Evolutionary conservation across 2,797 vertebrate genomes (phyloP).

Genomic region (Hydrolagus colliei): DNA sequence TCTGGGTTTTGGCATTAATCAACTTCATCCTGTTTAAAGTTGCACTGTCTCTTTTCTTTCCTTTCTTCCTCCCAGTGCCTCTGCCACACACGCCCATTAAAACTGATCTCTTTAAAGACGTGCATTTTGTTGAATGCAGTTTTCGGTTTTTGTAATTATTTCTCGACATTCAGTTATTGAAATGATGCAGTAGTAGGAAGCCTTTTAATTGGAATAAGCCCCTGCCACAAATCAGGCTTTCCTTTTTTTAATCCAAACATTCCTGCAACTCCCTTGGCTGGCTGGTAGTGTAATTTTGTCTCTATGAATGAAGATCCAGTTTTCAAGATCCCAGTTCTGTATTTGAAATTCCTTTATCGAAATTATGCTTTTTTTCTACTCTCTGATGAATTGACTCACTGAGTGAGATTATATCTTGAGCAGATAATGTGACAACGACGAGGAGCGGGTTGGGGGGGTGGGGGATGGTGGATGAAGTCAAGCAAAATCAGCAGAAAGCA

Average conservation of each 20-base stretch:
- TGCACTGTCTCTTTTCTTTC: background rate
- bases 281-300: too few species aligned
- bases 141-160: background rate
- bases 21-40: background rate
- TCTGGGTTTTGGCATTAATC: slow-evolving; percentile 14
- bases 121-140: background rate
- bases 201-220: background rate
- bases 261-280: too few species aligned
- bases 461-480: too few species aligned
- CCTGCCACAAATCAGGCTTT: background rate
- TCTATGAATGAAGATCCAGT: too few species aligned
- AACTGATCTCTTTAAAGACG: background rate
- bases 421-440: too few species aligned
- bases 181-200: background rate
- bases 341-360: too few species aligned
- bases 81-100: background rate
- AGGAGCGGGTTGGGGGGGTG: too few species aligned
- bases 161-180: background rate
- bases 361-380: too few species aligned
- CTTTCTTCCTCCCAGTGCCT: background rate
- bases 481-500: too few species aligned
- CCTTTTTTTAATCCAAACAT: background rate
- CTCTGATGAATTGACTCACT: too few species aligned
- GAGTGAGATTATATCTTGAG: too few species aligned
- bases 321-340: too few species aligned